Evolutionary conservation across 2,888 invertebrate species (phyloP).

Genomic region (Pinctada fucata): DNA sequence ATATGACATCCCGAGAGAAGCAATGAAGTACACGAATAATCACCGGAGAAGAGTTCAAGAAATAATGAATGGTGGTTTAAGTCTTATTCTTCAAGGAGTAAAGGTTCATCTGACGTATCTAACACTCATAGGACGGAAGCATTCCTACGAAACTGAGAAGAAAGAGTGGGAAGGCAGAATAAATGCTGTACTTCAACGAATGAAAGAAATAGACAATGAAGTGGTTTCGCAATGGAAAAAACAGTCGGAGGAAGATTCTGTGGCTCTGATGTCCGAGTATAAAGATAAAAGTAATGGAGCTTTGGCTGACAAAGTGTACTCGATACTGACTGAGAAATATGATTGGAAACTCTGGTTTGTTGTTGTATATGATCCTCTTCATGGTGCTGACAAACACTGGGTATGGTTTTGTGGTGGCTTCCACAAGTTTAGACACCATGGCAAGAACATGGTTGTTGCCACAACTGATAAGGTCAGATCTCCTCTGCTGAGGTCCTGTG

Average conservation of each 20-base stretch:
- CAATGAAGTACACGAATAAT: conserved; percentile 5
- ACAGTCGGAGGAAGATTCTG: not conserved
- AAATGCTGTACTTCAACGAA: not conserved
- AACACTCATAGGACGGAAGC: not conserved
- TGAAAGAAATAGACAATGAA: not conserved
- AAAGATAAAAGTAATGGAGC: not conserved
- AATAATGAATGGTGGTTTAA: not conserved
- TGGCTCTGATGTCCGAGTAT: not conserved
- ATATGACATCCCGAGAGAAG: conserved; percentile 6
- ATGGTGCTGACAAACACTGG: too few relatives aligned
- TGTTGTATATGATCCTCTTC: not conserved
- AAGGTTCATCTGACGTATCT: conserved; percentile 4
- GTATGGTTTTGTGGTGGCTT: too few relatives aligned
- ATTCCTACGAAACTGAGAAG: not conserved
- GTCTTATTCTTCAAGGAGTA: conserved; percentile 3
- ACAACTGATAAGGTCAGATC: too few relatives aligned
- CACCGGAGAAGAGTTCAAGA: conserved; percentile 5
- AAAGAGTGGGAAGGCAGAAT: conserved; percentile 2
- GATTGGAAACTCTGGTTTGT: not conserved
- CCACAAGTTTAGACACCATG: too few relatives aligned
- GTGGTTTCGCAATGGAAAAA: not conserved
- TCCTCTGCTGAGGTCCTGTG: too few relatives aligned
- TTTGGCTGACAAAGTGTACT: conserved; percentile 1
- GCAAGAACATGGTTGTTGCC: too few relatives aligned
- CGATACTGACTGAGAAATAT: not conserved